Percentiles rank a stretch among this genome's conserved stretches.
phyloP scores from a whole-genome alignment of 2,888 invertebrate species.

The Noctua pronuba region DNA sequence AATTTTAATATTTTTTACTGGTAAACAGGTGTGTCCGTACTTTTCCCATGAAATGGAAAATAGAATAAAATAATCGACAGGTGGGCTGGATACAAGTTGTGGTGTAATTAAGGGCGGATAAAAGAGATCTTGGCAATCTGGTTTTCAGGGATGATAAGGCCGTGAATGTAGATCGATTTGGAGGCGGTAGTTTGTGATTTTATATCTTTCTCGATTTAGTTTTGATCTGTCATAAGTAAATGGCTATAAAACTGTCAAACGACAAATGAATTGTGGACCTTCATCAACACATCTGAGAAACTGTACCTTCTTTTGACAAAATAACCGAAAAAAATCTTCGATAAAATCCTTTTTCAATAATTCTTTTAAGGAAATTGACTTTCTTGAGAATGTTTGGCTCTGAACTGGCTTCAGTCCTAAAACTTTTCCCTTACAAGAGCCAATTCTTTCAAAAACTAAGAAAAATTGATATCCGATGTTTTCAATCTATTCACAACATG shows the following conservation, averaged over 20 bases:
- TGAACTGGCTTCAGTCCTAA: neutral
- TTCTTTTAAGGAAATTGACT: neutral
- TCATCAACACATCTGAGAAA: no score
- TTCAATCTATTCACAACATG: neutral
- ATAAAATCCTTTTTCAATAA: neutral
- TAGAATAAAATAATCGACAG: constrained; percentile 77
- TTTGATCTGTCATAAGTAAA: no score
- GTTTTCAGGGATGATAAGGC: constrained; percentile 76
- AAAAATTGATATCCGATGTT: neutral
- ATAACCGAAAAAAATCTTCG: neutral
- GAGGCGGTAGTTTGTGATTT: constrained; percentile 46
- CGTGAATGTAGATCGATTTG: constrained; percentile 27
- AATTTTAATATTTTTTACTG: constrained; percentile 53
- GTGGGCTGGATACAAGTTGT: constrained; percentile 74
- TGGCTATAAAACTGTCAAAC: neutral
- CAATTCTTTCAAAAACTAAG: neutral
- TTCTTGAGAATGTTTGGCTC: neutral
- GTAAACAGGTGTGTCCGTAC: constrained; percentile 76
- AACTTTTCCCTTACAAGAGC: neutral
- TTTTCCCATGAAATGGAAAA: constrained; percentile 81
- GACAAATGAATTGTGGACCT: no score
- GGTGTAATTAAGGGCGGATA: constrained; percentile 82
- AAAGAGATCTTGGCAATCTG: constrained; percentile 78
- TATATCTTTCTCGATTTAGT: no score
- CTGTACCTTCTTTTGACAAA: neutral